These are phyloP conservation scores for Bombus waltoni DNA, from an alignment of 1,140 invertebrate genomes.

Conservation along the genomic window DNA sequence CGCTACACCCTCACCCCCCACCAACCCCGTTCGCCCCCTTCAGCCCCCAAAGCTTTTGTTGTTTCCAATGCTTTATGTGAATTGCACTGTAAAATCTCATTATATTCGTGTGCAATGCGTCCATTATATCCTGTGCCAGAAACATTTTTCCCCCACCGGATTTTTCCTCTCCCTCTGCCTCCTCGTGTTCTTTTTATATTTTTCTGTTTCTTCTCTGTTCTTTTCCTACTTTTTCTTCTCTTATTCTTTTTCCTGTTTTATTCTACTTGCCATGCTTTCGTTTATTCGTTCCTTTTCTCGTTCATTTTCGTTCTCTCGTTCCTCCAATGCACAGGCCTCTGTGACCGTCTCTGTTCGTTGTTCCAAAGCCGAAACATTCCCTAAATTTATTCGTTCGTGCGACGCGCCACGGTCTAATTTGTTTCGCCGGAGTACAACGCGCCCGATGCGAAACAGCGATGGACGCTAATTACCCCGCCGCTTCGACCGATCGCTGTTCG, in stretches of 20 bases:
- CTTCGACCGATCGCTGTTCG: slow-evolving; percentile 54
- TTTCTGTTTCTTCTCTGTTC: slow-evolving; percentile 37
- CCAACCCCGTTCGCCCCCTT: slow-evolving; percentile 36
- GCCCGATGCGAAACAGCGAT: slow-evolving; percentile 45
- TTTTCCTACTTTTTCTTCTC: background rate
- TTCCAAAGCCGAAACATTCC: slow-evolving; percentile 62
- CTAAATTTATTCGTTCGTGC: slow-evolving; percentile 70
- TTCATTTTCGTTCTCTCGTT: slow-evolving; percentile 10
- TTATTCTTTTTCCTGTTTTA: slow-evolving; percentile 61
- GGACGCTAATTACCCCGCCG: slow-evolving; percentile 64
- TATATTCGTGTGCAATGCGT: slow-evolving; percentile 78
- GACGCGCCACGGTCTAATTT: slow-evolving; percentile 66
- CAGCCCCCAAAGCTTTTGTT: slow-evolving; percentile 71
- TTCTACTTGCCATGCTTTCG: background rate
- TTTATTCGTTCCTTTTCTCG: background rate
- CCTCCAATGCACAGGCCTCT: background rate
- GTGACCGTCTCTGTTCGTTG: slow-evolving; percentile 10
- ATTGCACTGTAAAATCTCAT: slow-evolving; percentile 82
- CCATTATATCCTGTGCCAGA: slow-evolving; percentile 80
- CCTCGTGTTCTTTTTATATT: slow-evolving; percentile 59
- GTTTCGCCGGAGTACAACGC: slow-evolving; percentile 63
- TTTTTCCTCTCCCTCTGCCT: slow-evolving; percentile 29
- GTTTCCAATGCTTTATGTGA: slow-evolving; percentile 82
- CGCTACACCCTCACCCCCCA: slow-evolving; percentile 60
- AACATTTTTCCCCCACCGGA: slow-evolving; percentile 74